phyloP scores from a whole-genome alignment of 2,113 vertebrate species.

The Xenus cinereus region DNA sequence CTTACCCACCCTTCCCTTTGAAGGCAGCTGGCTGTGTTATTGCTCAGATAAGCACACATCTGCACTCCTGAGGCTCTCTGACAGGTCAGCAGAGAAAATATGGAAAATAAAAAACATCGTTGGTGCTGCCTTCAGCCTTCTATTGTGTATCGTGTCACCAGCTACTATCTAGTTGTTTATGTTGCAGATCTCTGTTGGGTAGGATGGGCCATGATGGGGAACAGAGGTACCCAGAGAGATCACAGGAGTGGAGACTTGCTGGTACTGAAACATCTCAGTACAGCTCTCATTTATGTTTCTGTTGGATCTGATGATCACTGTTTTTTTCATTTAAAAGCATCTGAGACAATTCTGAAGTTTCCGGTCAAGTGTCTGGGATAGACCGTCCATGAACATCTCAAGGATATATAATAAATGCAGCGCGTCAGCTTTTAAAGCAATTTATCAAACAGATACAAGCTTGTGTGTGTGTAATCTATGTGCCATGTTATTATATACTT shows the following conservation, averaged over 20 bases:
- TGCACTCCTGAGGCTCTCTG: neutral
- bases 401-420: neutral
- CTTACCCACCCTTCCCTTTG: neutral
- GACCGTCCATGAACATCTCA: neutral
- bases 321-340: neutral
- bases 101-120: rapidly evolving
- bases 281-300: neutral
- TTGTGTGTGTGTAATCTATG: neutral
- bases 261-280: neutral
- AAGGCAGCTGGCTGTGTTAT: neutral
- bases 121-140: neutral
- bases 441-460: neutral
- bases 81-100: neutral
- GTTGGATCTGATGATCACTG: neutral
- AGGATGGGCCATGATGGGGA: neutral
- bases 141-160: neutral
- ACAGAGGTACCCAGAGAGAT: neutral
- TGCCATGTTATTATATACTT: neutral
- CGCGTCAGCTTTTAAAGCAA: neutral
- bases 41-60: conserved; percentile 3
- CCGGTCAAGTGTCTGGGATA: neutral
- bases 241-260: neutral
- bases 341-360: neutral
- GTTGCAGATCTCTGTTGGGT: neutral
- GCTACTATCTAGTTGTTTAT: neutral